Conservation (phyloP, 1,140 invertebrate species). For the Drosophila hydei region DNA sequence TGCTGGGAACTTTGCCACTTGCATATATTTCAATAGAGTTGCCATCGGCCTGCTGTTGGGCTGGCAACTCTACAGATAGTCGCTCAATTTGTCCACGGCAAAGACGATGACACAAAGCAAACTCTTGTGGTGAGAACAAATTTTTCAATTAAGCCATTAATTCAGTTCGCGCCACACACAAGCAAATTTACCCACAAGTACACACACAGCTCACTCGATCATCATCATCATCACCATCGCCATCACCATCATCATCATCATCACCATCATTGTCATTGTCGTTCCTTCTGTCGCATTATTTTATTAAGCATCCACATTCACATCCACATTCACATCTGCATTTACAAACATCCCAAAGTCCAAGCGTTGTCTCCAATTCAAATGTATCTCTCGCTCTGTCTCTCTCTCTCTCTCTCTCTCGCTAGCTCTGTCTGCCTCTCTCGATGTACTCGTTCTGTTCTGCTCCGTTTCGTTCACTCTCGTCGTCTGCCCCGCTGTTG, state of each 20-base stretch:
- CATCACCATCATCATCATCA: constrained; percentile 42
- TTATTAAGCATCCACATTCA: constrained; percentile 69
- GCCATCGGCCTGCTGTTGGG: background rate
- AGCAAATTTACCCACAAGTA: constrained; percentile 47
- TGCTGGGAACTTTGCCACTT: background rate
- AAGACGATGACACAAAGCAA: constrained; percentile 41
- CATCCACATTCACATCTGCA: constrained; percentile 32
- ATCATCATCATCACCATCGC: constrained; percentile 40
- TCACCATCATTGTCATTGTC: constrained; percentile 34
- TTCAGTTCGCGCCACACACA: constrained; percentile 74
- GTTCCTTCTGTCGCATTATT: constrained; percentile 79
- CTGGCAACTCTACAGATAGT: constrained; percentile 25
- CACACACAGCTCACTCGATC: constrained; percentile 38
- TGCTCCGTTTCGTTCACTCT: constrained; percentile 20
- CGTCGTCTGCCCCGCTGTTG: background rate
- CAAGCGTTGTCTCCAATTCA: constrained; percentile 46
- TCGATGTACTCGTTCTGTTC: constrained; percentile 12
- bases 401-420: constrained; percentile 8
- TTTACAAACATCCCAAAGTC: constrained; percentile 38
- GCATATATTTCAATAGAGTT: constrained; percentile 7
- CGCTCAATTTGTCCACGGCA: constrained; percentile 66
- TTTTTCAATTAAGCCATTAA: constrained; percentile 84
- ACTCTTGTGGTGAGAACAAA: constrained; percentile 77
- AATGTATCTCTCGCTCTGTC: constrained; percentile 7
- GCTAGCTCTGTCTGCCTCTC: background rate